Evolutionary conservation across 2,888 invertebrate genomes (phyloP).

Genomic region (Smittia sp.): DNA sequence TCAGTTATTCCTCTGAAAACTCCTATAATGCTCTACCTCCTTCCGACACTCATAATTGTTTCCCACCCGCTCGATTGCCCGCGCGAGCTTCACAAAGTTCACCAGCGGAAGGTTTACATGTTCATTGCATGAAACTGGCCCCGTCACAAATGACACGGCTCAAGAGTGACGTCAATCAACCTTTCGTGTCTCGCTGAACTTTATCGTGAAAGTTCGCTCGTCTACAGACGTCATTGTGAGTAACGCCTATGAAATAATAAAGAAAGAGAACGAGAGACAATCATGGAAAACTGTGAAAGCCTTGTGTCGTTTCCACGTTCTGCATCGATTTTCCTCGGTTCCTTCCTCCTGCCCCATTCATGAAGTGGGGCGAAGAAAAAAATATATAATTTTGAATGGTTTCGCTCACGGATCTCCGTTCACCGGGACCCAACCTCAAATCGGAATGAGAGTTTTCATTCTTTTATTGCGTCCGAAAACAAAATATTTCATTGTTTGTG

Average conservation of each 20-base stretch:
- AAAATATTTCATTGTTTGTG: constrained; percentile 17
- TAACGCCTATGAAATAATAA: constrained; percentile 16
- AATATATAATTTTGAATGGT: constrained; percentile 2
- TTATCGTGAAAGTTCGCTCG: no score
- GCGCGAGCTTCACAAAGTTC: no score
- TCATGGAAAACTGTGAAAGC: constrained; percentile 37
- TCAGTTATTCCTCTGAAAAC: no score
- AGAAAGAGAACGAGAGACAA: constrained; percentile 35
- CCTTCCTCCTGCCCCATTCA: background rate
- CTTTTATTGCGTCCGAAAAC: constrained; percentile 16
- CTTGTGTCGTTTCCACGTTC: constrained; percentile 35
- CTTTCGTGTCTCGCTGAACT: background rate
- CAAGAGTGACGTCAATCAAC: background rate
- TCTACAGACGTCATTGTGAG: background rate
- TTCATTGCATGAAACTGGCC: background rate
- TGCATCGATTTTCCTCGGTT: constrained; percentile 33
- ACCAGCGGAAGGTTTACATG: background rate
- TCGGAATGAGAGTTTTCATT: background rate
- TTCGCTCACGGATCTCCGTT: constrained; percentile 15
- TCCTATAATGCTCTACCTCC: no score
- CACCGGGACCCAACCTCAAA: constrained; percentile 6
- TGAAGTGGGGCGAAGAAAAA: constrained; percentile 8
- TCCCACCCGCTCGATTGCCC: no score
- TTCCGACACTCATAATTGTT: no score
- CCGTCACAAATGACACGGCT: background rate